Conservation (phyloP, 2,888 invertebrate genomes). For the Polymixis lichenea region DNA sequence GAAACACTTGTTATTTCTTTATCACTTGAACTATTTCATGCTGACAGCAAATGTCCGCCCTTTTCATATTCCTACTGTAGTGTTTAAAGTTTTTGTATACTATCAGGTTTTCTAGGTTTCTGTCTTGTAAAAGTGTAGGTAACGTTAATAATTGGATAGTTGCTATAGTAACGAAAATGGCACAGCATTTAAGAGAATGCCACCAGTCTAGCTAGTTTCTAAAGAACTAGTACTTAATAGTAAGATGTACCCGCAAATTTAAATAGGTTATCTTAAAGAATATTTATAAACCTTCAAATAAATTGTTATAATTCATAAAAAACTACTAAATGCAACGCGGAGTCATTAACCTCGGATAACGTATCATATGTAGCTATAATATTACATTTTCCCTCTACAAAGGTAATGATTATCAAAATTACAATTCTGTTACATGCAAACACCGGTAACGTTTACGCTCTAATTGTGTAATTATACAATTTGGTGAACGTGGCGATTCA, state of each 20-base stretch:
- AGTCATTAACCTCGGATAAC: conserved; percentile 54
- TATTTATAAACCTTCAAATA: conserved; percentile 1
- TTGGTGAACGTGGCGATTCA: conserved; percentile 73
- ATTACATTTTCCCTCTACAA: conserved; percentile 43
- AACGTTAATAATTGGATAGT: neutral
- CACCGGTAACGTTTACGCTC: conserved; percentile 79
- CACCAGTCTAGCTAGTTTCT: neutral
- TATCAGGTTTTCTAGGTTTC: neutral
- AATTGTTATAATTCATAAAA: neutral
- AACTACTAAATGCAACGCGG: conserved; percentile 1
- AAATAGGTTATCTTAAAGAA: neutral
- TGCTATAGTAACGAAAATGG: neutral
- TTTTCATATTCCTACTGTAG: conserved; percentile 18
- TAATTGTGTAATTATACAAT: conserved; percentile 79
- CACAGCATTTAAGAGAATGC: neutral
- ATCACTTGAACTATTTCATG: conserved; percentile 54
- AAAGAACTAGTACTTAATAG: neutral
- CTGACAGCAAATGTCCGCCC: neutral
- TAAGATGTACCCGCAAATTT: too few relatives aligned
- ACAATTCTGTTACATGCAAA: conserved; percentile 68
- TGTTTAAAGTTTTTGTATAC: conserved; percentile 11
- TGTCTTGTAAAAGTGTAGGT: neutral
- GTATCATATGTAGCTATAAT: conserved; percentile 22
- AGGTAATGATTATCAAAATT: conserved; percentile 72
- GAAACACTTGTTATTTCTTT: conserved; percentile 56